Conservation (phyloP, 2,113 vertebrate genomes). For the Pimephales promelas region DNA sequence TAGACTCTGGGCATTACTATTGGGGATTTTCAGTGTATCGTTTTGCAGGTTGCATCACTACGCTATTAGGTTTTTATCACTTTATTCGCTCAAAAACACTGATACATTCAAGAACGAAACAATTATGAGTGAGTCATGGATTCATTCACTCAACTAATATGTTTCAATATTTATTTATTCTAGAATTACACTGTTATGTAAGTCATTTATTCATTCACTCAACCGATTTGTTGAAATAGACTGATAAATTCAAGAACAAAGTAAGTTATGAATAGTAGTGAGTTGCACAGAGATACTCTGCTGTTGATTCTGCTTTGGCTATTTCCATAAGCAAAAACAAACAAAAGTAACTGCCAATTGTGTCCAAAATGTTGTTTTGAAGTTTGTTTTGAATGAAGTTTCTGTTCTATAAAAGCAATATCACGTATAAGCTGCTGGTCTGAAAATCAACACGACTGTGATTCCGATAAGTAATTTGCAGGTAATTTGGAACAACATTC, state of each 20-base stretch:
- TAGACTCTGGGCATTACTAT: background rate
- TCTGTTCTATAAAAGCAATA: background rate
- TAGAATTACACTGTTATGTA: background rate
- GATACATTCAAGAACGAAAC: background rate
- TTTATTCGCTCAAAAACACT: background rate
- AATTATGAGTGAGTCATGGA: background rate
- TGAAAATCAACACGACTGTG: background rate
- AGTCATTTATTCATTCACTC: background rate
- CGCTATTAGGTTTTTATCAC: background rate
- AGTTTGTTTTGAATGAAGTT: too few species aligned
- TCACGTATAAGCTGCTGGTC: background rate
- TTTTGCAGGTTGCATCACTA: background rate
- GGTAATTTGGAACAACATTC: slow-evolving; percentile 2
- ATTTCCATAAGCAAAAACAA: background rate
- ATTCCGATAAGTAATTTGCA: background rate
- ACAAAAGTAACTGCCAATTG: background rate
- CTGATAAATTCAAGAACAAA: background rate
- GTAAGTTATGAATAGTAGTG: background rate
- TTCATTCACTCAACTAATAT: background rate
- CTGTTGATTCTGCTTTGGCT: background rate
- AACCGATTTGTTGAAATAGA: background rate
- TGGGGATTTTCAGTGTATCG: background rate
- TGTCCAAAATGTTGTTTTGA: too few species aligned
- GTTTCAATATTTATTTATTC: background rate
- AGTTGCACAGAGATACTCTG: background rate